A percentile compares a stretch with the other conserved stretches of the same genome.
phyloP scores from a whole-genome alignment of 2,888 invertebrate genomes.

The Tipula unca region DNA sequence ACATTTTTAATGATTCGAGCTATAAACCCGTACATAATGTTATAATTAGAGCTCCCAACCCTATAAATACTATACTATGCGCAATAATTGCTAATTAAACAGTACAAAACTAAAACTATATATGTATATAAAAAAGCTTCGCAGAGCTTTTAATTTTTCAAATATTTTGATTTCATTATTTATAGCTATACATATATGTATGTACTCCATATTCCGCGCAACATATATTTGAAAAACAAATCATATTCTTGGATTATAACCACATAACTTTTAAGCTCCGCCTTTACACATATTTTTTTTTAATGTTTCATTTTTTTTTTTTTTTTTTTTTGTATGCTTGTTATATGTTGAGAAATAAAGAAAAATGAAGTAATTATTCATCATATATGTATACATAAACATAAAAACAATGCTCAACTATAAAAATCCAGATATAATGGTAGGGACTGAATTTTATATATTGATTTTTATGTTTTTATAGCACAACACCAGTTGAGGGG shows the following conservation, averaged over 20 bases:
- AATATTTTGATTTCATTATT: neutral
- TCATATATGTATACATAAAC: neutral
- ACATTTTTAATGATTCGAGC: neutral
- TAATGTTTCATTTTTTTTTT: neutral
- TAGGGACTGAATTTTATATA: neutral
- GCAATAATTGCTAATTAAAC: neutral
- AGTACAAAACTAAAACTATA: neutral
- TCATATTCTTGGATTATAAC: neutral
- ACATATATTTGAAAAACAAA: neutral
- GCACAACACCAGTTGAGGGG: neutral
- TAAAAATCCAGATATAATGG: neutral
- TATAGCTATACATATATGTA: no score
- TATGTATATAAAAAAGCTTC: neutral
- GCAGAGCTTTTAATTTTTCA: neutral
- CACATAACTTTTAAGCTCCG: neutral
- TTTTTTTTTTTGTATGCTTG: neutral
- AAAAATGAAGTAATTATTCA: neutral
- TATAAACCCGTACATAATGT: neutral
- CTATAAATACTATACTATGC: neutral
- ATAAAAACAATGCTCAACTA: neutral
- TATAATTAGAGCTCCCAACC: neutral
- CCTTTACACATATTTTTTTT: neutral
- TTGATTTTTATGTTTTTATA: neutral
- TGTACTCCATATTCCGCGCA: neutral
- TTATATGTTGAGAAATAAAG: neutral